phyloP scores from a whole-genome alignment of 2,113 vertebrate genomes.

The Micronycteris hirsuta region DNA sequence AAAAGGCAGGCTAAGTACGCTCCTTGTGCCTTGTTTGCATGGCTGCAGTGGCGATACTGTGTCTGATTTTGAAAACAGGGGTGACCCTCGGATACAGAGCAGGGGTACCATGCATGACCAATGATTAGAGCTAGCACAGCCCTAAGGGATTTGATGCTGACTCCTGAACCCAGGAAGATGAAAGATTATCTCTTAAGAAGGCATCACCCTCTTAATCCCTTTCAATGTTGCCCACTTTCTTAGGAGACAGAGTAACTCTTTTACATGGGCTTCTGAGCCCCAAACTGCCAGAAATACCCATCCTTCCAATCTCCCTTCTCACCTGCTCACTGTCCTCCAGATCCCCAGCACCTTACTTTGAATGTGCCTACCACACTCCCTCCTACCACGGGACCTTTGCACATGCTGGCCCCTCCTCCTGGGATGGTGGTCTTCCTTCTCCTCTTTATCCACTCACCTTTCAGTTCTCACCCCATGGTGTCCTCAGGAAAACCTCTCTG shows the following conservation, averaged over 20 bases:
- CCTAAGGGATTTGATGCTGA: neutral
- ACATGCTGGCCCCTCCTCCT: rapidly evolving
- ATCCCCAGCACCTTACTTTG: neutral
- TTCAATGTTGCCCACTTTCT: neutral
- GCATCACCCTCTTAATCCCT: neutral
- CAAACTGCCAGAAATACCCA: neutral
- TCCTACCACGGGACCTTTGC: neutral
- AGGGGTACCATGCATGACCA: neutral
- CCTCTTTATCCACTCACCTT: neutral
- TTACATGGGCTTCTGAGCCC: neutral
- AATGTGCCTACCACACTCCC: rapidly evolving
- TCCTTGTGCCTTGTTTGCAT: rapidly evolving
- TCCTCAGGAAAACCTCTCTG: neutral
- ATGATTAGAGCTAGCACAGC: neutral
- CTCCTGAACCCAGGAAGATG: neutral
- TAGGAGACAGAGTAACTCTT: neutral
- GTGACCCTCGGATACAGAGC: rapidly evolving
- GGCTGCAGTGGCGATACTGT: too few relatives aligned
- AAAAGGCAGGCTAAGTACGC: neutral
- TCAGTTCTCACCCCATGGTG: neutral
- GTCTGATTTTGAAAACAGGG: neutral
- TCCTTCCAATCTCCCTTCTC: neutral
- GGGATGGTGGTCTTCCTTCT: neutral
- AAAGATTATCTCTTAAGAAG: neutral
- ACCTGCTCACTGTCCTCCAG: neutral